phyloP scores from a whole-genome alignment of 53 echinoderm and acorn worm species.

The Luidia sarsii region DNA sequence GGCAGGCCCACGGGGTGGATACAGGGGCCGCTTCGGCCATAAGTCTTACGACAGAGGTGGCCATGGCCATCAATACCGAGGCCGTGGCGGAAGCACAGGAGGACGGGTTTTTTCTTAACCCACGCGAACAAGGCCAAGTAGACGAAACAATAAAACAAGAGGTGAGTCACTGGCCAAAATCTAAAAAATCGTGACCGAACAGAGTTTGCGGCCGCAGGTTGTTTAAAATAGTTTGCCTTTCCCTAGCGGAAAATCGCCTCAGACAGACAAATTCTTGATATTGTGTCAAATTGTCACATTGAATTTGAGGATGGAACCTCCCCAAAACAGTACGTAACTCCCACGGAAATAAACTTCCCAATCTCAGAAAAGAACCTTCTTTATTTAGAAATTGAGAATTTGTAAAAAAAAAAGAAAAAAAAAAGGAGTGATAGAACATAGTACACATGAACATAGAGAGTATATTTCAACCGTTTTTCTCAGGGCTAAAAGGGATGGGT shows the following conservation, averaged over 20 bases:
- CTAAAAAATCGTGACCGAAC: neutral
- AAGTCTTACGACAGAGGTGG: neutral
- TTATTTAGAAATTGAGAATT: constrained; percentile 28
- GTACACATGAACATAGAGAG: constrained; percentile 14
- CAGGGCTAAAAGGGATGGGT: constrained; percentile 51
- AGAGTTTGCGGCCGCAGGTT: constrained; percentile 14
- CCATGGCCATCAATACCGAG: neutral
- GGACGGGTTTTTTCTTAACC: neutral
- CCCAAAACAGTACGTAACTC: constrained; percentile 1
- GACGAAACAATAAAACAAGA: neutral
- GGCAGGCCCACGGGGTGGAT: neutral
- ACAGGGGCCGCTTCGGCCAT: neutral
- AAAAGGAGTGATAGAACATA: constrained; percentile 37
- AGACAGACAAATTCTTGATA: constrained; percentile 40
- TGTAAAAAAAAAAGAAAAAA: too few relatives aligned
- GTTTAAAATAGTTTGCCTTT: constrained; percentile 29
- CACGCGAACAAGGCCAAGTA: neutral
- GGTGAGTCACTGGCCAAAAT: neutral
- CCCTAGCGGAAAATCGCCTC: constrained; percentile 41
- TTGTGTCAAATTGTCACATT: constrained; percentile 42
- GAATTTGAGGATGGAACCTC: constrained; percentile 31
- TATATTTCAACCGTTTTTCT: constrained; percentile 59
- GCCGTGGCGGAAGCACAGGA: neutral
- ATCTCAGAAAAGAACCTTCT: neutral
- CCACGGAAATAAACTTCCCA: neutral